Conservation (phyloP, 2,888 invertebrate genomes). For the Campoplex nolae region DNA sequence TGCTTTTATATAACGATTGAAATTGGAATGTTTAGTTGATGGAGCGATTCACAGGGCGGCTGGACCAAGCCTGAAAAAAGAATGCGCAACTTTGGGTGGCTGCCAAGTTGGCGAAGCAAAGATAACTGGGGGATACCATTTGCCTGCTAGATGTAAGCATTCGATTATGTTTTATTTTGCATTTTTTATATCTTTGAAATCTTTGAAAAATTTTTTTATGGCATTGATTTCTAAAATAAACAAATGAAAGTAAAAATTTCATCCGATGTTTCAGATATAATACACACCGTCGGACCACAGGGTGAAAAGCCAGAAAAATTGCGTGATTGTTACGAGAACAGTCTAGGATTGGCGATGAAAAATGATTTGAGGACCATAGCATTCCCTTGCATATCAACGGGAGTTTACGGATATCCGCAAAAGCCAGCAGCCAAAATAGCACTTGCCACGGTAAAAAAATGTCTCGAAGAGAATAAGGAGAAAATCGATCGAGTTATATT, state of each 20-base stretch:
- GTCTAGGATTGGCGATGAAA: slow-evolving; percentile 86
- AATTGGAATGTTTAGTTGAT: slow-evolving; percentile 87
- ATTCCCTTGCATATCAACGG: slow-evolving; percentile 96
- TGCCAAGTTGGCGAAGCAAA: slow-evolving; percentile 94
- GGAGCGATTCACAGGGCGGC: slow-evolving; percentile 95
- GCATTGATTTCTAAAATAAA: no score
- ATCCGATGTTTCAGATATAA: slow-evolving; percentile 88
- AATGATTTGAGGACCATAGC: slow-evolving; percentile 89
- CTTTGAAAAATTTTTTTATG: no score
- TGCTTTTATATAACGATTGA: neutral
- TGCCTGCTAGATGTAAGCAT: slow-evolving; percentile 93
- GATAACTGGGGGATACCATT: slow-evolving; percentile 92
- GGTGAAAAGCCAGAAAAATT: slow-evolving; percentile 89
- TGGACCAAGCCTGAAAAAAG: slow-evolving; percentile 88
- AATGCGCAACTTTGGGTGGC: slow-evolving; percentile 90
- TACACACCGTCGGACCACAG: slow-evolving; percentile 95
- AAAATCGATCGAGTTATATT: slow-evolving; percentile 91
- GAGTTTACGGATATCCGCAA: slow-evolving; percentile 95
- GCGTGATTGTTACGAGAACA: slow-evolving; percentile 89
- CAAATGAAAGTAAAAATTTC: neutral
- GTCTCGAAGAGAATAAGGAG: slow-evolving; percentile 86
- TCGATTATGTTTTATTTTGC: slow-evolving; percentile 55
- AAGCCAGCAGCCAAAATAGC: slow-evolving; percentile 92
- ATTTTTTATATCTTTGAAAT: no score
- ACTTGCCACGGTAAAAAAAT: slow-evolving; percentile 88